Conservation (phyloP, 2,888 invertebrate species). For the Panzeria rudis region DNA sequence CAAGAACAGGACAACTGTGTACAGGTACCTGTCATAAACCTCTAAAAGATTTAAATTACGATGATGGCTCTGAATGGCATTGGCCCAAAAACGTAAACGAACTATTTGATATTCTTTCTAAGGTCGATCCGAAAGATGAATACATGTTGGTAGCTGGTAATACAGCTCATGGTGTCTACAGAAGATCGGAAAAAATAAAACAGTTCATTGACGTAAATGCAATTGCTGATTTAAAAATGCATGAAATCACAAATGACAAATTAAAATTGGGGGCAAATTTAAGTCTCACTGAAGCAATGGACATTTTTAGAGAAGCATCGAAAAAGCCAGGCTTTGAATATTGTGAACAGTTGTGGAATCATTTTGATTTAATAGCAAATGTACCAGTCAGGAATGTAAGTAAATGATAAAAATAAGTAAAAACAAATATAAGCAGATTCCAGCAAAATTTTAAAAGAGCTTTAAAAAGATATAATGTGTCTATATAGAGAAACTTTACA, state of each 20-base stretch:
- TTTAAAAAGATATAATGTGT: too few species aligned
- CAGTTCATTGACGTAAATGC: slow-evolving; percentile 87
- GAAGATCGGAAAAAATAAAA: slow-evolving; percentile 78
- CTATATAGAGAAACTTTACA: too few species aligned
- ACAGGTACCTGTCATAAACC: slow-evolving; percentile 75
- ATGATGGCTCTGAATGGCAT: slow-evolving; percentile 75
- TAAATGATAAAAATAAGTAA: slow-evolving; percentile 59
- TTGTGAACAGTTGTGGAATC: slow-evolving; percentile 82
- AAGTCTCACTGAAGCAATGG: slow-evolving; percentile 84
- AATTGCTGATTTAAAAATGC: slow-evolving; percentile 85
- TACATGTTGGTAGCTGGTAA: slow-evolving; percentile 90
- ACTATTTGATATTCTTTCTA: slow-evolving; percentile 79
- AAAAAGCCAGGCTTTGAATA: slow-evolving; percentile 85
- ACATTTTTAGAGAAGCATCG: slow-evolving; percentile 81
- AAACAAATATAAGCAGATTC: neutral
- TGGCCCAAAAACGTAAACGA: slow-evolving; percentile 74
- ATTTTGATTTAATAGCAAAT: slow-evolving; percentile 87
- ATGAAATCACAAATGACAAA: slow-evolving; percentile 78
- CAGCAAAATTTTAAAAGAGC: too few species aligned
- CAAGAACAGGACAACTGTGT: slow-evolving; percentile 80
- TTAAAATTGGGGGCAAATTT: slow-evolving; percentile 80
- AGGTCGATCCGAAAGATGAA: slow-evolving; percentile 79
- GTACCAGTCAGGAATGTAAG: slow-evolving; percentile 88
- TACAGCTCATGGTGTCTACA: slow-evolving; percentile 88
- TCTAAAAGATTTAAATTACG: slow-evolving; percentile 36